These are phyloP conservation scores for Rhagonycha fulva DNA, from an alignment of 2,888 invertebrate species.

Conservation along the genomic window DNA sequence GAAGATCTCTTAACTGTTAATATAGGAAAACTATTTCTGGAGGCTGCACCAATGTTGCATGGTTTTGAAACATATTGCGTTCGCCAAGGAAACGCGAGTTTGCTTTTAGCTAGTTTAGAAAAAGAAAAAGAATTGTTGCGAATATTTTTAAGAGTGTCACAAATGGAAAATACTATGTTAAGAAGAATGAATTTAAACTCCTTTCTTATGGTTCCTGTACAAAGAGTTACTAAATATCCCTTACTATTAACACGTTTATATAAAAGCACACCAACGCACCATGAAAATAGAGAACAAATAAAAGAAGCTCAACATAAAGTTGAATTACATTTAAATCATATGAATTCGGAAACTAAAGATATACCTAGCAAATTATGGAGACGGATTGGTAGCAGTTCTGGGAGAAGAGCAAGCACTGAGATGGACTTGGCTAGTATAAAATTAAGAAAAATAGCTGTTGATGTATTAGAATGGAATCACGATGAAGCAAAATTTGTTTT, in stretches of 20 bases:
- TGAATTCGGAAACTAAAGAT: slow-evolving; percentile 91
- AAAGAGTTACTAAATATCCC: slow-evolving; percentile 96
- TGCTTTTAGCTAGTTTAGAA: slow-evolving; percentile 86
- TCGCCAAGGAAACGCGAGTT: slow-evolving; percentile 87
- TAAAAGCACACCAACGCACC: slow-evolving; percentile 86
- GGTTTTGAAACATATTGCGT: slow-evolving; percentile 96
- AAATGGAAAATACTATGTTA: slow-evolving; percentile 93
- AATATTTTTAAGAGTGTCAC: slow-evolving; percentile 93
- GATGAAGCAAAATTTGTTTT: slow-evolving; percentile 90
- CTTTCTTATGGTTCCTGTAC: slow-evolving; percentile 97
- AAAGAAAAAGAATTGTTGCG: slow-evolving; percentile 92
- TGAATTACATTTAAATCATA: slow-evolving; percentile 90
- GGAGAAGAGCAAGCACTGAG: slow-evolving; percentile 76
- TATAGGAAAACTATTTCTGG: slow-evolving; percentile 87
- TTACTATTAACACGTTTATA: slow-evolving; percentile 85
- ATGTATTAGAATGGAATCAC: slow-evolving; percentile 92
- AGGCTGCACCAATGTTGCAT: slow-evolving; percentile 90
- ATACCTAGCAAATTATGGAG: slow-evolving; percentile 91
- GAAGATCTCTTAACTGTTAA: slow-evolving; percentile 87
- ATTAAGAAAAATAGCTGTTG: slow-evolving; percentile 90
- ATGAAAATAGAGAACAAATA: slow-evolving; percentile 80
- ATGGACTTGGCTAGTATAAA: slow-evolving; percentile 89
- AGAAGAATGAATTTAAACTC: slow-evolving; percentile 95
- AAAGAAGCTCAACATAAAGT: slow-evolving; percentile 90
- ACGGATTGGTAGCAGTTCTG: slow-evolving; percentile 78